These are phyloP conservation scores for Oncopodura yosiiana DNA, from an alignment of 1,140 invertebrate species.

Conservation along the genomic window DNA sequence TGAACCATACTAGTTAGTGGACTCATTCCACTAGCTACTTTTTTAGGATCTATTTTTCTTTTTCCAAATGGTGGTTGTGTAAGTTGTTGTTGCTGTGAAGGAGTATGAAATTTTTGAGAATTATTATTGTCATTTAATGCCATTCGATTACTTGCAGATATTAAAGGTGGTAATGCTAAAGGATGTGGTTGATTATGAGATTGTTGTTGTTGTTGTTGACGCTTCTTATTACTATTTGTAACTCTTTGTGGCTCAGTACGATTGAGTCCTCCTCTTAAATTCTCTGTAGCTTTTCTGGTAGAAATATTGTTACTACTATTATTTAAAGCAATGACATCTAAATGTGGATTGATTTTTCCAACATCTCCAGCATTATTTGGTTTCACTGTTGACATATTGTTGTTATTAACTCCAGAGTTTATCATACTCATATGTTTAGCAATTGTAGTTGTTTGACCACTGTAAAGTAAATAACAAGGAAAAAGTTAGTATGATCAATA, in stretches of 20 bases:
- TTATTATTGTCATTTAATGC: slow-evolving; percentile 24
- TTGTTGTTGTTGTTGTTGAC: not conserved
- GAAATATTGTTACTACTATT: not conserved
- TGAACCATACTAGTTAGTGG: slow-evolving; percentile 15
- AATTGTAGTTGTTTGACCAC: slow-evolving; percentile 31
- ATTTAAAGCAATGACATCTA: slow-evolving; percentile 34
- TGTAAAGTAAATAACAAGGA: no score
- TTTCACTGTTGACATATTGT: slow-evolving; percentile 15
- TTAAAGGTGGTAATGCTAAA: not conserved
- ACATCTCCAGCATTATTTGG: slow-evolving; percentile 29
- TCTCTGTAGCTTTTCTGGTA: not conserved
- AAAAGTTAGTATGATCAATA: no score
- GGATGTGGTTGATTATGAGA: not conserved
- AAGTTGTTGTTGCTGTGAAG: not conserved
- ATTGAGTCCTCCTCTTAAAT: not conserved
- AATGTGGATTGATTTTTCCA: slow-evolving; percentile 30
- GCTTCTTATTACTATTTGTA: not conserved
- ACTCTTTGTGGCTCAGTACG: not conserved
- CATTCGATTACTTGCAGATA: not conserved
- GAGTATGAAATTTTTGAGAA: not conserved
- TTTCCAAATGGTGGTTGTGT: no score
- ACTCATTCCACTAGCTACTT: not conserved
- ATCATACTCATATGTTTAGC: slow-evolving; percentile 31
- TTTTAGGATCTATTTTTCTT: not conserved
- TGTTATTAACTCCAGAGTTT: not conserved